Conservation (phyloP, 2,888 invertebrate genomes). For the Arrhopalites spinosus region DNA sequence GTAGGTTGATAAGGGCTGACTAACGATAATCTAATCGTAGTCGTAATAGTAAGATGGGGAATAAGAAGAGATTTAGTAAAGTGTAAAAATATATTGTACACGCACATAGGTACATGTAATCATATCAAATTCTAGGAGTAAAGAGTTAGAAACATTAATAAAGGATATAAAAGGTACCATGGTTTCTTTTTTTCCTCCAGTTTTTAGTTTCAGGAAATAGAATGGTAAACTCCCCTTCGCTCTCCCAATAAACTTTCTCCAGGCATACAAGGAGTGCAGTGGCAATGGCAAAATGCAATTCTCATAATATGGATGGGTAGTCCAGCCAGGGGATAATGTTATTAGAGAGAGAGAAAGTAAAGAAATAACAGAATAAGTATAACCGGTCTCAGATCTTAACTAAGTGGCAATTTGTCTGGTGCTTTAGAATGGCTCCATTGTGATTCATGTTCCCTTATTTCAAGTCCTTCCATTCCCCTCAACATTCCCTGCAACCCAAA, state of each 20-base stretch:
- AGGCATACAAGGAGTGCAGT: not conserved
- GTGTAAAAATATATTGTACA: not conserved
- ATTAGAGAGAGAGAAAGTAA: slow-evolving; percentile 30
- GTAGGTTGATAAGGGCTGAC: no score
- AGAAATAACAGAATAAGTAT: slow-evolving; percentile 38
- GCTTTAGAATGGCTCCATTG: slow-evolving; percentile 43
- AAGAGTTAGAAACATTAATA: not conserved
- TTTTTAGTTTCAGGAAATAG: no score
- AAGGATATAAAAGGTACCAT: not conserved
- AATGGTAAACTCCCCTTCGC: no score
- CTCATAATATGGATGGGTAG: slow-evolving; percentile 26
- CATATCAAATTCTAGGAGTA: no score
- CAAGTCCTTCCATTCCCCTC: slow-evolving; percentile 12
- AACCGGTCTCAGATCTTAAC: slow-evolving; percentile 39
- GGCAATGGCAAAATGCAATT: slow-evolving; percentile 15
- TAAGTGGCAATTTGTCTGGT: slow-evolving; percentile 47
- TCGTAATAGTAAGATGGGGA: not conserved
- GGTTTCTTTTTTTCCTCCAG: no score
- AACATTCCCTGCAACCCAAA: no score
- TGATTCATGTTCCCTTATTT: slow-evolving; percentile 39
- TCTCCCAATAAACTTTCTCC: no score
- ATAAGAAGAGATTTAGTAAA: not conserved
- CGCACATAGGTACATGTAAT: not conserved
- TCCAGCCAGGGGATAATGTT: slow-evolving; percentile 33
- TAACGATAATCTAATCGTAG: not conserved